Percentiles rank a stretch among this genome's conserved stretches.
Evolutionary conservation across 1,140 invertebrate genomes (phyloP).

Genomic region (Contarinia nasturtii): DNA sequence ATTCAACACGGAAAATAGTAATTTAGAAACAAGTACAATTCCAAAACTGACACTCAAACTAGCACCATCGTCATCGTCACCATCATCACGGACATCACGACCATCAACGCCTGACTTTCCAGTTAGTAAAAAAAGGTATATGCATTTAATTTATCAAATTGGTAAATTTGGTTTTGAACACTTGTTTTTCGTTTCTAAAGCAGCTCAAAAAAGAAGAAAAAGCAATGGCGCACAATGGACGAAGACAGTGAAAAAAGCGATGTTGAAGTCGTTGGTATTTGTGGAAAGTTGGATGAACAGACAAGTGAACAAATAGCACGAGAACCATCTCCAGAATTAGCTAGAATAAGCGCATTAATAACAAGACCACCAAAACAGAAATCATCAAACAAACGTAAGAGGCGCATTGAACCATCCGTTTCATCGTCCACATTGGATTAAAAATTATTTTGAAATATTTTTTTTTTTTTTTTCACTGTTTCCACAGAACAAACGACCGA

Average conservation of each 20-base stretch:
- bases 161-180: too few relatives aligned
- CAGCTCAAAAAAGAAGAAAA: background rate
- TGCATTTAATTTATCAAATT: too few relatives aligned
- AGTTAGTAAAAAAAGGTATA: too few relatives aligned
- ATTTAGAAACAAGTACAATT: conserved; percentile 18
- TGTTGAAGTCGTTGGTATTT: background rate
- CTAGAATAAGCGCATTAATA: conserved; percentile 58
- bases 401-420: too few relatives aligned
- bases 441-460: too few relatives aligned
- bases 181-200: too few relatives aligned
- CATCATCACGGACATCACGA: conserved; percentile 7
- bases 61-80: conserved; percentile 38
- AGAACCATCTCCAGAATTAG: conserved; percentile 57
- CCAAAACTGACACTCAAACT: conserved; percentile 69
- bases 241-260: background rate
- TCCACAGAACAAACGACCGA: too few relatives aligned
- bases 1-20: background rate
- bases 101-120: too few relatives aligned
- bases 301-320: conserved; percentile 9
- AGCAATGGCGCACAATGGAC: background rate
- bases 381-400: conserved; percentile 15
- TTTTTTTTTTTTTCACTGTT: too few relatives aligned
- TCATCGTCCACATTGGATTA: too few relatives aligned
- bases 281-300: background rate
- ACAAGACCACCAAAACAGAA: conserved; percentile 53